These are phyloP conservation scores for Sebastes kiyomatsui DNA, from an alignment of 2,797 vertebrate species.

Conservation along the genomic window DNA sequence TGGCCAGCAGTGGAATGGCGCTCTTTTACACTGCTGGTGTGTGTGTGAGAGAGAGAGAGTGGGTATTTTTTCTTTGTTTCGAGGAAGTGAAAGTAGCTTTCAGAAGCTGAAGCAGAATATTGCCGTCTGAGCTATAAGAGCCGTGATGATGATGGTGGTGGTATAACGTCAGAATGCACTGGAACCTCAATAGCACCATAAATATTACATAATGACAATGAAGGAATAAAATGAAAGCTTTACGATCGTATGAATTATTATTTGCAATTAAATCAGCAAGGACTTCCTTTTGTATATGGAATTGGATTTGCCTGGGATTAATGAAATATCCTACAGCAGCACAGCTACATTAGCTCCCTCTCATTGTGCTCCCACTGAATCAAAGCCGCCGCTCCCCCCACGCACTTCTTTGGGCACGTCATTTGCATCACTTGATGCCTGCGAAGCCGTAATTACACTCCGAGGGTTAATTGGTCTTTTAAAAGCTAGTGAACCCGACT, in stretches of 20 bases:
- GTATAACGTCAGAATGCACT: neutral
- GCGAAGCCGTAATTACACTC: constrained; percentile 50
- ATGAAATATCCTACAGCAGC: constrained; percentile 23
- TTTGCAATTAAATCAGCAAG: constrained; percentile 15
- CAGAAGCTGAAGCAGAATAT: neutral
- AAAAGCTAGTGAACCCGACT: constrained; percentile 16
- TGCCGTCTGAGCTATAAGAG: neutral
- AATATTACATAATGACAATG: neutral
- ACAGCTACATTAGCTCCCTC: constrained; percentile 17
- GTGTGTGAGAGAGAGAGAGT: neutral
- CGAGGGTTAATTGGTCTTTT: constrained; percentile 52
- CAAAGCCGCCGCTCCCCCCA: constrained; percentile 17
- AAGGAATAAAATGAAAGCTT: neutral
- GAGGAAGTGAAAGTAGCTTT: neutral
- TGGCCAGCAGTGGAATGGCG: constrained; percentile 9
- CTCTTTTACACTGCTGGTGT: neutral
- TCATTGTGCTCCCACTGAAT: constrained; percentile 21
- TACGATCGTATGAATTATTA: constrained; percentile 13
- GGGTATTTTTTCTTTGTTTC: neutral
- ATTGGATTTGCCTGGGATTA: constrained; percentile 16
- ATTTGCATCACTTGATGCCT: constrained; percentile 39
- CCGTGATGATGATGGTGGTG: neutral
- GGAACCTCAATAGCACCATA: neutral
- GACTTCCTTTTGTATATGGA: constrained; percentile 16
- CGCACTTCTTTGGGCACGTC: constrained; percentile 33